These are phyloP conservation scores for Phrynocephalus forsythii DNA, from an alignment of 2,797 vertebrate genomes.

Conservation along the genomic window DNA sequence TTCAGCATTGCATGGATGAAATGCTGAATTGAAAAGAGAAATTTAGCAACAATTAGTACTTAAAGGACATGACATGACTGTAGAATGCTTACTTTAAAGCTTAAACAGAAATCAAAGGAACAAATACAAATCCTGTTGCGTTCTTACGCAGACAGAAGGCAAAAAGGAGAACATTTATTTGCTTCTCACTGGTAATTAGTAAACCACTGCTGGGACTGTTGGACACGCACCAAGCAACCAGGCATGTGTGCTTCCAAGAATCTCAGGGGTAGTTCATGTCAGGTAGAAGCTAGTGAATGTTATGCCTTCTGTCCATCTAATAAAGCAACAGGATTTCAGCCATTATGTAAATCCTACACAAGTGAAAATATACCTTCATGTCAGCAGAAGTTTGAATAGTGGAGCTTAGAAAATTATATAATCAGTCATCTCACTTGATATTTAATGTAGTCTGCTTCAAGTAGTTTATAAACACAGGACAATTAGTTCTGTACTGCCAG, in stretches of 20 bases:
- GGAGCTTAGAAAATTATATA: background rate
- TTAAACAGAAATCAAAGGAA: background rate
- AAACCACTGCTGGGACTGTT: too few species aligned
- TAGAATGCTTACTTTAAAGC: background rate
- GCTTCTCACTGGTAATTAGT: too few species aligned
- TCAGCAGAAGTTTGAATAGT: background rate
- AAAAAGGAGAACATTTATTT: too few species aligned
- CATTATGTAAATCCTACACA: background rate
- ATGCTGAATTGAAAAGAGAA: background rate
- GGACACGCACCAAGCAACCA: too few species aligned
- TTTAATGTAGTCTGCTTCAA: slow-evolving; percentile 1
- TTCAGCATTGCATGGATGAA: background rate
- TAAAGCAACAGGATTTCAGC: too few species aligned
- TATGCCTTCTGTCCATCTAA: too few species aligned
- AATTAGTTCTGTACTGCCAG: background rate
- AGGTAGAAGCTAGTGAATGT: too few species aligned
- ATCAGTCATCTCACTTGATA: background rate
- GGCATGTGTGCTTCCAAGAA: too few species aligned
- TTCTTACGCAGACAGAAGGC: too few species aligned
- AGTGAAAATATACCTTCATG: background rate
- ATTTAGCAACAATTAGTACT: background rate
- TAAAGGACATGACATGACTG: too few species aligned
- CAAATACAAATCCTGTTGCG: background rate
- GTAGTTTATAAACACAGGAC: background rate
- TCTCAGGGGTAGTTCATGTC: too few species aligned